Evolutionary conservation across 2,797 vertebrate species (phyloP), one percentile per base, ranked within the genome.

Genomic region (Anguilla marmorata): DNA sequence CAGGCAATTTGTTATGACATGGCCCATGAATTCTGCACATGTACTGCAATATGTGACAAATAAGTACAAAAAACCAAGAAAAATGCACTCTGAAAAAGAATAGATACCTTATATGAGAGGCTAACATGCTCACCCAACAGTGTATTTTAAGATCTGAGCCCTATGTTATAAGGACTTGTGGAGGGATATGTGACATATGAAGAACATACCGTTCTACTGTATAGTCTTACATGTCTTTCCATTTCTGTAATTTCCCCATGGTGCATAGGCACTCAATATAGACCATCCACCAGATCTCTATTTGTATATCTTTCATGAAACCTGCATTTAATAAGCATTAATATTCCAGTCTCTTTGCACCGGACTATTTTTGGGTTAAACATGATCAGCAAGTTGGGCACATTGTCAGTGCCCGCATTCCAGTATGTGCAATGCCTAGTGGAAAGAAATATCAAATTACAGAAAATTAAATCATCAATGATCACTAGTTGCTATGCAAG

Each of bases 181-280:
- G 72, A 76, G 72, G 21, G 45, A 82, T 82, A 82, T n/a, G 41
- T 82, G 33, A 80, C 72, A 54, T 41, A 79, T 30, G 27, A 4
- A 79, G 27, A 76, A 54, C 30, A 80, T 63, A 27, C 33, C 52
- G 50, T 58, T 48, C 54, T 5, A 82, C 52, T 80, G 86, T 58
- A 80, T 87, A 27, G 54, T 58, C 52, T n/a, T 82, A 87, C 74
- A 82, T 63, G 86, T 27, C 63, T 48, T 66, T 50, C 86, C 58
- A 27, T 63, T 83, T 1, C 45, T 66, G 9, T 85, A 27, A 27
- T 2, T 76, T 72, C 79, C 16, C 80, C 0, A 83, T 76, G 41
- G 41, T 48, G 45, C 79, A 82, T n/a, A 82, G 41, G 79, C 7
- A 48, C 79, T 50, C 19, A 82, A 4, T 82, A 50, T 12, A 82